Base-by-base conservation (phyloP, 1,140 invertebrate genomes). In the Drosophila guanche region DNA sequence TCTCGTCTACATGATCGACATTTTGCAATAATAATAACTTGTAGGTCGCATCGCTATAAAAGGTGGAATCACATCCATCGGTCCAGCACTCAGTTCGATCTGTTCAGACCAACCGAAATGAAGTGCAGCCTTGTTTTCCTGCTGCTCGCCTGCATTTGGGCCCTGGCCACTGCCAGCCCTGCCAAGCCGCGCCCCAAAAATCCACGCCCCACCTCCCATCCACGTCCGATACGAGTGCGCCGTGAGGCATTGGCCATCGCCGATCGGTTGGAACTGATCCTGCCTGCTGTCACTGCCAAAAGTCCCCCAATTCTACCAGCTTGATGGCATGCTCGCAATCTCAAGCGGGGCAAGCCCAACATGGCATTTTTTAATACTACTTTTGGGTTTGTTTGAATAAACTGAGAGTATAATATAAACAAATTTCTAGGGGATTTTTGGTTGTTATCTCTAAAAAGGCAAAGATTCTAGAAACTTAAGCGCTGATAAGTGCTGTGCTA, bases 201-300 rank as follows among this genome's bases (percentile, higher is more conserved):
- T n/a, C 71, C 72, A 2, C 63, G 72, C 7, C 72, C 72, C 23
- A 75, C 72, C 48, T 68, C 61, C 23, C 55, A 59, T 68, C 72
- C 71, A 2, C 58, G 70, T 43, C 70, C 71, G 2, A 79, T 80
- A 22, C 76, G 78, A 6, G 76, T 79, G 41, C 54, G 78, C 20
- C 70, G 78, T 7, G 51, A 66, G 6, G 60, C 73, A 4, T 6
- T 54, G 29, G 16, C 48, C 12, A 25, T 20, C 7, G 65, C 47
- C 6, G 68, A 72, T 71, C 66, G 41, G n/a, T 58, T 71, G 43
- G 66, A 41, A 47, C 25, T 63, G 23, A 12, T 50, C 29, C 40
- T 51, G 14, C 12, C 40, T 5, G 54, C 22, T 8, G 51, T 52
- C n/a, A 45, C 29, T 14, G 20, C 16, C 0, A 40, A 16, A 29